Conservation (phyloP, 1,140 invertebrate genomes). For the Zaprionus capensis region DNA sequence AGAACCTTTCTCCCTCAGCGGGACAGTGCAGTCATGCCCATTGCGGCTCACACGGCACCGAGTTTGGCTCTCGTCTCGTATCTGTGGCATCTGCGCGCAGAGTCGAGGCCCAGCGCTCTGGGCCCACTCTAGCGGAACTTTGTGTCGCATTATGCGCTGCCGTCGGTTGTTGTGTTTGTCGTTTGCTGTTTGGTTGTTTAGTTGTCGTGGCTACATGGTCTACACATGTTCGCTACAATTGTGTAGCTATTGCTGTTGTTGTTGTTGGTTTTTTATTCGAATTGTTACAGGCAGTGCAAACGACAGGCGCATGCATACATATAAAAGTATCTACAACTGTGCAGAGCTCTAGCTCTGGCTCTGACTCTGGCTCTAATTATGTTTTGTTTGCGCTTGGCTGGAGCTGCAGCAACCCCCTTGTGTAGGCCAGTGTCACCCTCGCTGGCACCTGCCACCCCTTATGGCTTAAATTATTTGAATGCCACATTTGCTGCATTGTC, state of each 20-base stretch:
- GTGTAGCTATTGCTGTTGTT: constrained; percentile 24
- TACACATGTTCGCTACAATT: constrained; percentile 73
- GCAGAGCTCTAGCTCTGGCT: constrained; percentile 30
- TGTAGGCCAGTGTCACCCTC: background rate
- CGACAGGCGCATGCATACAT: constrained; percentile 62
- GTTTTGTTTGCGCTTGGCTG: constrained; percentile 74
- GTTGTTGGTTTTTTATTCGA: constrained; percentile 29
- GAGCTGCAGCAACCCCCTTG: constrained; percentile 23
- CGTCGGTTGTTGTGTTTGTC: constrained; percentile 52
- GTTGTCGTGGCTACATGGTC: constrained; percentile 78
- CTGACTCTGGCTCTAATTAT: constrained; percentile 61
- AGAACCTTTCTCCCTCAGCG: constrained; percentile 50
- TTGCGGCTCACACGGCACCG: constrained; percentile 50
- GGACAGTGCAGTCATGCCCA: constrained; percentile 50
- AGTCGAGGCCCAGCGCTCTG: constrained; percentile 35
- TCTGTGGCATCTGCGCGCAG: constrained; percentile 13
- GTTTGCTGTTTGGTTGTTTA: constrained; percentile 43
- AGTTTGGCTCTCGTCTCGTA: constrained; percentile 22
- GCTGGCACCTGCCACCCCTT: background rate
- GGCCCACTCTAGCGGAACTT: constrained; percentile 75
- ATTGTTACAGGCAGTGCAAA: constrained; percentile 39
- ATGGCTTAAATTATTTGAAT: constrained; percentile 63
- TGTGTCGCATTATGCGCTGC: constrained; percentile 73
- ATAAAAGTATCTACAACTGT: constrained; percentile 63
- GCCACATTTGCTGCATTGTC: constrained; percentile 43